Conservation (phyloP, 2,797 vertebrate species). For the Okamejei kenojei region DNA sequence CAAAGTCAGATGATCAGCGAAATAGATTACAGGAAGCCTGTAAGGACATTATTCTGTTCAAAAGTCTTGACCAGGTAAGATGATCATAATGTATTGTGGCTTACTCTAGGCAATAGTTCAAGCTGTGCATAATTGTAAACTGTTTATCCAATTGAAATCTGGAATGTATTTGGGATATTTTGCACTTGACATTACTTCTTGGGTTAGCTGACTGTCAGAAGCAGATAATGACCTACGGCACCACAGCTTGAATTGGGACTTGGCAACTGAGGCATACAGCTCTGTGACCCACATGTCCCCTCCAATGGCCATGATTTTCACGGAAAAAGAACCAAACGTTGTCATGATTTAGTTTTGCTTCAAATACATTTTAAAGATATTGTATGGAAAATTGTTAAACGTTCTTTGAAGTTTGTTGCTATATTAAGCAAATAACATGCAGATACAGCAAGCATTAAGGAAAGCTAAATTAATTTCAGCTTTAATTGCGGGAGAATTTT, state of each 20-base stretch:
- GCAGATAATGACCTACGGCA: not conserved
- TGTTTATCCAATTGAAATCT: not conserved
- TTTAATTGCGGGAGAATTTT: too few species aligned
- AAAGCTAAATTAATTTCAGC: too few species aligned
- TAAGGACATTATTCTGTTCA: slow-evolving; percentile 93
- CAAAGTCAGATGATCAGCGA: slow-evolving; percentile 94
- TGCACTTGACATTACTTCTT: not conserved
- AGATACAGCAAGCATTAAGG: too few species aligned
- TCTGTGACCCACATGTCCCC: not conserved
- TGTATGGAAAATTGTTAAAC: not conserved
- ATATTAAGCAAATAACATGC: not conserved
- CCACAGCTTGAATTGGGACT: not conserved
- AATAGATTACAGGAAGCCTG: slow-evolving; percentile 92
- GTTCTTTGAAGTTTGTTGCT: not conserved
- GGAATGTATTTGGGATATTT: not conserved
- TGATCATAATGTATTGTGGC: not conserved
- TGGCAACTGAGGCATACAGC: not conserved
- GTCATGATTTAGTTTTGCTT: not conserved
- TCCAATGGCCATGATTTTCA: not conserved
- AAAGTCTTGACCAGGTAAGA: slow-evolving; percentile 90
- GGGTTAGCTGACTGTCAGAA: not conserved
- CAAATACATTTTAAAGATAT: not conserved
- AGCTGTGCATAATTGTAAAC: not conserved
- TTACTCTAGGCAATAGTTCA: not conserved
- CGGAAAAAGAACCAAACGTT: not conserved